A percentile compares a stretch with the other conserved stretches of the same genome.
Conservation (phyloP, 64 coral and sea anemone genomes). For the Stichodactyla helianthus region DNA sequence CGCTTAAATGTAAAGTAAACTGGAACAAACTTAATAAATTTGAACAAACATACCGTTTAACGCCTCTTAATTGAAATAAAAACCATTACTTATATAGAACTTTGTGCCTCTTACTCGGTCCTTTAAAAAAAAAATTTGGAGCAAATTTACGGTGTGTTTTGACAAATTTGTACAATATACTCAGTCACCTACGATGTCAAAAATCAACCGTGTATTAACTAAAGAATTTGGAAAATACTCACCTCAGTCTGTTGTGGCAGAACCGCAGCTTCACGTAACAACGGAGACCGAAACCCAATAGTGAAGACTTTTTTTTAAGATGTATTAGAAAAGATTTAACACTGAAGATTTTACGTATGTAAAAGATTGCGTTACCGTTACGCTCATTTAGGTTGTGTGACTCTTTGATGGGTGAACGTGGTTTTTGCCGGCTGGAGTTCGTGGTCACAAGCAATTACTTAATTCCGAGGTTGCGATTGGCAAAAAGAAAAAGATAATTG, state of each 20-base stretch:
- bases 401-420: background rate
- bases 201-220: background rate
- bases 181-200: background rate
- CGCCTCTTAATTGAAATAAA: background rate
- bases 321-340: background rate
- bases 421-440: background rate
- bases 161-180: background rate
- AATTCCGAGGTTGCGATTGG: background rate
- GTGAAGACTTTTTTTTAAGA: background rate
- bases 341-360: background rate
- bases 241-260: background rate
- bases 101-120: background rate
- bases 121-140: background rate
- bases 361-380: background rate
- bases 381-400: background rate
- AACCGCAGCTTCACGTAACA: background rate
- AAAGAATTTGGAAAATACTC: background rate
- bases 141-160: background rate
- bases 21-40: background rate
- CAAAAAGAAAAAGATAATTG: background rate
- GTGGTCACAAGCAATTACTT: slow-evolving; percentile 5
- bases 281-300: background rate
- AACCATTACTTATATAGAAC: background rate
- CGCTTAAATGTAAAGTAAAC: background rate
- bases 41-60: background rate